A percentile compares a stretch with the other conserved stretches of the same genome.
These are phyloP conservation scores for Anguilla obscura DNA, from an alignment of 2,797 vertebrate genomes.

Conservation along the genomic window DNA sequence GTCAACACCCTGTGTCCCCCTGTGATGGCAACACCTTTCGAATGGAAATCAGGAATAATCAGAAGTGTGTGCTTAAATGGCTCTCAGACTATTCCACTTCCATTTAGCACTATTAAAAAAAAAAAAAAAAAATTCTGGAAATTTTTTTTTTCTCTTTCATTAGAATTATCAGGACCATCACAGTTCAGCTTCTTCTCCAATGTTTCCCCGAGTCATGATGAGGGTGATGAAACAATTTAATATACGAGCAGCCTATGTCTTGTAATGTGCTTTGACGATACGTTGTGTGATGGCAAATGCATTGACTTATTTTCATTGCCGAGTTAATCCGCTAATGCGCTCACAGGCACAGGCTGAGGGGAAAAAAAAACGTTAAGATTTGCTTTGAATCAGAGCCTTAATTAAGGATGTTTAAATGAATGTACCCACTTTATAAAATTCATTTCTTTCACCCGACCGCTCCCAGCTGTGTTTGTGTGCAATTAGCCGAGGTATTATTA, in stretches of 20 bases:
- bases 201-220: background rate
- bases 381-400: constrained; percentile 25
- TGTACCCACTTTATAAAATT: constrained; percentile 29
- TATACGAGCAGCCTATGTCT: background rate
- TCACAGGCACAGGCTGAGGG: background rate
- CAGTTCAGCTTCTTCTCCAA: background rate
- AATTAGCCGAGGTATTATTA: constrained; percentile 36
- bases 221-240: background rate
- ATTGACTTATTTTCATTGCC: constrained; percentile 6
- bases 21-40: background rate
- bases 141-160: background rate
- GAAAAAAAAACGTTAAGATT: background rate
- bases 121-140: too few relatives aligned
- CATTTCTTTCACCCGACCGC: constrained; percentile 27
- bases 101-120: background rate
- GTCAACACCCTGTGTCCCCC: background rate
- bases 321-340: background rate
- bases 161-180: background rate
- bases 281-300: background rate
- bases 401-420: constrained; percentile 38
- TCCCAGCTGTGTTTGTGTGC: background rate
- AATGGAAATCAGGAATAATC: background rate
- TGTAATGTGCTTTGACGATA: background rate
- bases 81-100: background rate
- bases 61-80: background rate